Base-by-base conservation (phyloP, 2,797 vertebrate species). In the Crocidura indochinensis region DNA sequence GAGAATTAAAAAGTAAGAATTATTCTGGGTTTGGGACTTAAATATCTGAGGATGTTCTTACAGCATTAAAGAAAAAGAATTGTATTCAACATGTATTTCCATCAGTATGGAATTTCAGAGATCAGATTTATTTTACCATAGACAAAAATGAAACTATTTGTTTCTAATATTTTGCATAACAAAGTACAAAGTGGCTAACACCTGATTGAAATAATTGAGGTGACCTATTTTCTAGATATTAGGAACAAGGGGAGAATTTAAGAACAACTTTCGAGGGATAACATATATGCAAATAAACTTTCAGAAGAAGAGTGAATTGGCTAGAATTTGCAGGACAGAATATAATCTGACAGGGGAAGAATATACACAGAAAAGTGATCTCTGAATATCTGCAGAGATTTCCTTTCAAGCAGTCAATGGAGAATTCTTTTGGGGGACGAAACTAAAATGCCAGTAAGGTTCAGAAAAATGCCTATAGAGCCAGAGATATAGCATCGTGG, bases 241-340 rank as follows among this genome's bases (percentile, higher is more conserved):
- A 38, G 38, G 38, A 38, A 38, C 38, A 38, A 5, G 51, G 8
- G 46, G 4, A 22, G 15, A 53, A 47, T 11, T 1, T 49, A 53
- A 2, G 2, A 10, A 10, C 6, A 65, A 8, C 15, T 26, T 44
- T 56, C 17, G 3, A 3, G 44, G 44, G 51, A 4, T 53, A 8
- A 46, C 1, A 20, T 17, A 20, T 5, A 20, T 2, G 9, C 6
- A 1, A 6, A 60, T 10, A 4, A 10, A 4, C 29, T 8, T 8
- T 47, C 3, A 44, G 24, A 3, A 65, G n/a, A 29, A 15, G 44
- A 27, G 69, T 2, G 31, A 29, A 11, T 3, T 44, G 44, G 0
- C 56, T 27, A 53, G 60, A 73, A 19, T 44, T 51, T 31, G 0
- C 26, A 69, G 9, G 31, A 44, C 3, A 19, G 8, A 62, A 29